These are phyloP conservation scores for Petroica traversi DNA, from an alignment of 2,113 vertebrate genomes.

Conservation along the genomic window DNA sequence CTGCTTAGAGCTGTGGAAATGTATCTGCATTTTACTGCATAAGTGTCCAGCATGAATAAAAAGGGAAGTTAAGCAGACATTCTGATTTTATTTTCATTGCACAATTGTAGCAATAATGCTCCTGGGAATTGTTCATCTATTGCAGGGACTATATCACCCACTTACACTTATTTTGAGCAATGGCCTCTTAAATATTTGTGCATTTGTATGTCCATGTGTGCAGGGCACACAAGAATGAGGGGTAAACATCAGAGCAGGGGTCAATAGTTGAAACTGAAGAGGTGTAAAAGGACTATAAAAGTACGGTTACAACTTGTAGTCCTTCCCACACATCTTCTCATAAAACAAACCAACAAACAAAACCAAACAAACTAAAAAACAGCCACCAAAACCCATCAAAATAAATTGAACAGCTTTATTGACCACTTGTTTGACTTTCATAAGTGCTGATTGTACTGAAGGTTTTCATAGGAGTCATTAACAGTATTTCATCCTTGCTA, in stretches of 20 bases:
- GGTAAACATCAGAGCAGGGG: neutral
- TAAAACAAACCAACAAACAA: neutral
- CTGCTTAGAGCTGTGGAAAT: neutral
- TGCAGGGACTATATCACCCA: neutral
- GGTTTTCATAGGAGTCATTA: neutral
- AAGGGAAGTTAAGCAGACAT: neutral
- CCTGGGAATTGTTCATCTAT: neutral
- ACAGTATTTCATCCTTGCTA: neutral
- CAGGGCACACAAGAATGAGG: neutral
- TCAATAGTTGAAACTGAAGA: neutral
- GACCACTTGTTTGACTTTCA: neutral
- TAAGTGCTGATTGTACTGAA: neutral
- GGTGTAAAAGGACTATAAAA: neutral
- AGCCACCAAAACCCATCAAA: fast-evolving
- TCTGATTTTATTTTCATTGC: neutral
- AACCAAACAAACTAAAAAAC: neutral
- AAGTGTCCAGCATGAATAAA: neutral
- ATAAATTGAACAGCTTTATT: neutral
- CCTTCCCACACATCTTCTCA: neutral
- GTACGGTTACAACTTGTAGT: neutral
- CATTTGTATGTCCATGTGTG: neutral
- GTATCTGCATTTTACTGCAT: neutral
- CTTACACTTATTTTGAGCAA: neutral
- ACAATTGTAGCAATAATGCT: neutral
- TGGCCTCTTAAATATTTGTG: neutral